Base-by-base conservation (phyloP, 2,888 invertebrate species). In the Anodontia alba region DNA sequence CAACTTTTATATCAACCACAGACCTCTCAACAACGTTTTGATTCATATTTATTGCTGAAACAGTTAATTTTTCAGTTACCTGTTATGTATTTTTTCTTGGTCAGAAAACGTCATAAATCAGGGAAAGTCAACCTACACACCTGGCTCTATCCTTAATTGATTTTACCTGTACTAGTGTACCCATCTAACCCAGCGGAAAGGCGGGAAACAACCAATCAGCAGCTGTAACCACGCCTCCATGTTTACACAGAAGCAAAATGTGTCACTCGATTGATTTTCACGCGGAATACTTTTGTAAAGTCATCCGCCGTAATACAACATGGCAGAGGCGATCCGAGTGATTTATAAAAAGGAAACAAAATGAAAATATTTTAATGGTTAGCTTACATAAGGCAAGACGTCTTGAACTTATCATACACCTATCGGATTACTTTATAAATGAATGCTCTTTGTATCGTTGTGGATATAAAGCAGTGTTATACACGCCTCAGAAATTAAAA, bases 381-480 rank as follows among this genome's bases (percentile, higher is more conserved):
- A 8, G 7, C 8, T 29, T 26, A 26, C 7, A 7, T 26, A 57
- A 7, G 29, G 57, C 57, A 57, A 57, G 57, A 57, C 57, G 57
- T 57, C 57, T 57, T 57, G 57, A 57, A 26, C 57, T 17, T 57
- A 57, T 29, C 57, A 57, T 57, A 17, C 26, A 57, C 57, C 29
- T 57, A 57, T 57, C 26, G 57, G 57, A 57, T 57, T 57, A 57
- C 29, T 3, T 29, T 29, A 23, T 26, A 17, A 57, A 26, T 57
- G 20, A 57, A 29, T 3, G 7, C 29, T 57, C 57, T 26, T 57
- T 57, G 57, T 57, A 8, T 26, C 26, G 10, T 57, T 23, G 20
- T 8, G 57, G 57, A 57, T 57, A 57, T 57, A 57, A 57, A 57
- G 57, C 17, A 57, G 29, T 57, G 57, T 57, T 57, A 7, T 51